Evolutionary conservation across 1,140 invertebrate genomes (phyloP), one percentile per base, ranked within the genome.

Genomic region (Oncopodura yosiiana): DNA sequence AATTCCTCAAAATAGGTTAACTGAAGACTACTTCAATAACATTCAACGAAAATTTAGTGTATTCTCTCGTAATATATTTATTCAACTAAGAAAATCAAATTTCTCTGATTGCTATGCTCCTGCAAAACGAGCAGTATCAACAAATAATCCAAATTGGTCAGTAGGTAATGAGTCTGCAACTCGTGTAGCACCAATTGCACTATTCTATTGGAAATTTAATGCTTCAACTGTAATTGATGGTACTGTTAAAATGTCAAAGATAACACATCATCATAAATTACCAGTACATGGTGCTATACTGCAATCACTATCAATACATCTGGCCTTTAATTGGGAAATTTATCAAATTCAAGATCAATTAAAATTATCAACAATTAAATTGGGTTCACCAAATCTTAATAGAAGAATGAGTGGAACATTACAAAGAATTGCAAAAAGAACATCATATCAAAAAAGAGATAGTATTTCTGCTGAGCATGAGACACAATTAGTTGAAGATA

Each of bases 221-320:
- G 72, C 74, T 45, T 61, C 75, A 18, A 61, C 67, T 51, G 69
- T 81, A 60, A 48, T 81, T 29, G 68, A 78, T 19, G 67, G 70
- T 27, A 74, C 74, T 0, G 71, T 62, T 56, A 69, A 76, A 63
- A 69, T 68, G 9, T 75, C 81, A 6, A 56, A 70, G 54, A 68
- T 87, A 18, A 87, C 84, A 8, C 84, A 87, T 69, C 73, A 77
- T 4, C 73, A 86, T 68, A 69, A 68, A 44, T 60, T 76, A 43
- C 83, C 77, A 32, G 70, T 83, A 30, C 74, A 82, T 68, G 84
- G 85, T 30, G 80, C 84, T 38, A 69, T 84, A 37, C 70, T 86
- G 27, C 78, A 81, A 66, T 75, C 54, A 18, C 19, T 56, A 21
- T 38, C 54, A 23, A 34, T 56, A 21, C 48, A 56, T 24, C 34